phyloP scores from a whole-genome alignment of 2,888 invertebrate genomes.

The Conistra vaccinii region DNA sequence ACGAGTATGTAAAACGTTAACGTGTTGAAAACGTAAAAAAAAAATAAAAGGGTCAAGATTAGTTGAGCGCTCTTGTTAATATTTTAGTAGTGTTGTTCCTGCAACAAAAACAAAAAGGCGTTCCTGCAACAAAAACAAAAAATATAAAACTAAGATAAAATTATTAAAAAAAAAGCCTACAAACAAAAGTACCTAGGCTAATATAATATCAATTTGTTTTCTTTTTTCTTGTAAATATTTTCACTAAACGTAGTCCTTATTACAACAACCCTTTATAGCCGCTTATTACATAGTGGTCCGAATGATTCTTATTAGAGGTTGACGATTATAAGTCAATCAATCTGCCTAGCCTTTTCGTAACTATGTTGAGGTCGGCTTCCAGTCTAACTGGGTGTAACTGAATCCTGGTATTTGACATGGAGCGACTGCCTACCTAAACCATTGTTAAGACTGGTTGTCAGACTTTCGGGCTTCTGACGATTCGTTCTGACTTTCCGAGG shows the following conservation, averaged over 20 bases:
- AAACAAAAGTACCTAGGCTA: neutral
- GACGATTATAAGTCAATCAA: neutral
- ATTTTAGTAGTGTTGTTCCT: neutral
- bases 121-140: too few relatives aligned
- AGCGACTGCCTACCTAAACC: too few relatives aligned
- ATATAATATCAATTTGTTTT: neutral
- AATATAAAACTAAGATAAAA: neutral
- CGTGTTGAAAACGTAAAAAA: slow-evolving; percentile 12
- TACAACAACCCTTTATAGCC: neutral
- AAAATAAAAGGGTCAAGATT: slow-evolving; percentile 56
- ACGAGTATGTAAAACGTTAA: slow-evolving; percentile 56
- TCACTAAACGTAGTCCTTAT: neutral
- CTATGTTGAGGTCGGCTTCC: too few relatives aligned
- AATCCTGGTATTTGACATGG: too few relatives aligned
- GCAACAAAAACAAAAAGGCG: neutral
- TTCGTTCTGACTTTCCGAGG: too few relatives aligned
- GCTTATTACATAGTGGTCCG: neutral
- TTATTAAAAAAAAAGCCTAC: neutral
- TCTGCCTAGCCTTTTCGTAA: too few relatives aligned
- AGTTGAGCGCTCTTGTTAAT: slow-evolving; percentile 19
- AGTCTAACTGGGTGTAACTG: too few relatives aligned
- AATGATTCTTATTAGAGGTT: neutral
- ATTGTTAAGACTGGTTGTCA: too few relatives aligned
- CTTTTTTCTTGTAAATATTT: neutral
- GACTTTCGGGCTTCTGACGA: too few relatives aligned